Base-by-base conservation (phyloP, 2,113 vertebrate species). In the Ifrita kowaldi region DNA sequence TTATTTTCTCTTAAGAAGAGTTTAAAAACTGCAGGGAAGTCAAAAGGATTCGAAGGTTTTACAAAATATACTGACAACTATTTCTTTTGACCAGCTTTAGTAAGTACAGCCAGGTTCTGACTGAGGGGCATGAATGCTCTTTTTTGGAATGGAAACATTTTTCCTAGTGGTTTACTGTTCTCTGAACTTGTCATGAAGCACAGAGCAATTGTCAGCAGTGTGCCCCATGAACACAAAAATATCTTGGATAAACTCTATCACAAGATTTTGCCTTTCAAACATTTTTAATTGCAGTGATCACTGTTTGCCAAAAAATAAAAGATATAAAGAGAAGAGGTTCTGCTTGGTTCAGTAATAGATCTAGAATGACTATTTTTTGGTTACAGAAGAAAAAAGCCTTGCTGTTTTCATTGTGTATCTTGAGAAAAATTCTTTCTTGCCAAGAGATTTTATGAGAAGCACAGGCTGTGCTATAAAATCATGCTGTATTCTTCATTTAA, bases 381-480 rank as follows among this genome's bases (percentile, higher is more conserved):
- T 84, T 89, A 30, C 52, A 79, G 68, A 92, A 95, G 89, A 92
- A 63, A 95, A 90, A 93, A 59, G 5, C 64, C 47, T 44, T n/a
- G 12, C 56, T 86, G 35, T 89, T 93, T 95, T 81, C 35, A 42
- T 39, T 65, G 13, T 9, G 3, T 57, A 21, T 79, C 62, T 47
- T 59, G 27, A 80, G 69, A 52, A 65, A 62, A 78, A 87, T 33
- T 68, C 24, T 74, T 87, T 50, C 80, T 78, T 52, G 11, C 56
- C 73, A 81, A 63, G 64, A 27, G 5, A 2, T 71, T 89, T 85
- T 62, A 62, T 57, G 62, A 87, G 75, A 76, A 60, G 65, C 74
- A 87, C 27, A 19, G 84, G n/a, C 80, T 87, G 44, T 56, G 69
- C 53, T 81, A 62, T 77, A 91, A 92, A 94, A 79, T 32, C 44